These are phyloP conservation scores for Leguminivora glycinivorella DNA, from an alignment of 1,140 invertebrate species.

Conservation along the genomic window DNA sequence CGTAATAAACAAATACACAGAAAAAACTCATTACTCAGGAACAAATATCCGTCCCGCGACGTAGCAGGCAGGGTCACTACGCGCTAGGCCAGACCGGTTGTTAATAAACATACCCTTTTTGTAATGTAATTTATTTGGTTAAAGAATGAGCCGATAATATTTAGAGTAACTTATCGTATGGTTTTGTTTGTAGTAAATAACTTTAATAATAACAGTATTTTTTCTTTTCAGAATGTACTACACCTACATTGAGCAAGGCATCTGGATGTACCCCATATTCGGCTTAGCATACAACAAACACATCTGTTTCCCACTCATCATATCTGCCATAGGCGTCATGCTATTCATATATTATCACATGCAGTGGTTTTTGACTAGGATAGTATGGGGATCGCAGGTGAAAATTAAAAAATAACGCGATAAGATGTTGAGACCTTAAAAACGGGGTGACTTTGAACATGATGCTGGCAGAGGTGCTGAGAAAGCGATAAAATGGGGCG, in stretches of 20 bases:
- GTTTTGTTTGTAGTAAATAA: too few relatives aligned
- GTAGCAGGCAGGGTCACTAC: too few relatives aligned
- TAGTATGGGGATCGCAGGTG: not conserved
- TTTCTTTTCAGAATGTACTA: slow-evolving; percentile 51
- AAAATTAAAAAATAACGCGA: not conserved
- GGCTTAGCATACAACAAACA: slow-evolving; percentile 43
- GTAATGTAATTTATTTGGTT: too few relatives aligned
- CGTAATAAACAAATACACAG: too few relatives aligned
- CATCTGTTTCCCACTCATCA: slow-evolving; percentile 33
- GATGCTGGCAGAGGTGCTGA: not conserved
- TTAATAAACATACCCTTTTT: too few relatives aligned
- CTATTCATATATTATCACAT: not conserved
- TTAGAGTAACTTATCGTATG: too few relatives aligned
- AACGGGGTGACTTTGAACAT: not conserved
- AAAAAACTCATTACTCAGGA: too few relatives aligned
- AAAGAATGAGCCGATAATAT: too few relatives aligned
- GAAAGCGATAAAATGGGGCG: too few relatives aligned
- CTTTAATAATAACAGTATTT: not conserved
- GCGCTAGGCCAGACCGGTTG: too few relatives aligned
- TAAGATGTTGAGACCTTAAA: not conserved
- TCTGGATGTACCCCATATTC: slow-evolving; percentile 57
- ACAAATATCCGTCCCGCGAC: too few relatives aligned
- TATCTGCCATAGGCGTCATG: not conserved
- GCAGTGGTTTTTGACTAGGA: not conserved
- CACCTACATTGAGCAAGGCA: slow-evolving; percentile 45